A percentile compares a stretch with the other conserved stretches of the same genome.
phyloP scores from a whole-genome alignment of 2,797 vertebrate genomes.

The Gallinago stenura region DNA sequence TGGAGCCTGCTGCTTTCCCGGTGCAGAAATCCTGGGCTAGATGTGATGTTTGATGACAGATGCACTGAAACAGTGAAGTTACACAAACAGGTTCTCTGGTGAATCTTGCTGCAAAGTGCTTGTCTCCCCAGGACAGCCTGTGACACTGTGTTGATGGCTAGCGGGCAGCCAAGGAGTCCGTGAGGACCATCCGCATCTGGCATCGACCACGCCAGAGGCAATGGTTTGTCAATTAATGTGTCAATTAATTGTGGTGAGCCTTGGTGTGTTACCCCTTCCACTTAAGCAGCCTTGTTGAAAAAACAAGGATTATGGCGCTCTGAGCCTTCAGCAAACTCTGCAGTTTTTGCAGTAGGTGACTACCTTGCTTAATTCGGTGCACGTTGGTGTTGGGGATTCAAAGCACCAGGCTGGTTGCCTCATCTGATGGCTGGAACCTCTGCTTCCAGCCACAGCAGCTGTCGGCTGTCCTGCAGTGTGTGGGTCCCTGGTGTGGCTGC shows the following conservation, averaged over 20 bases:
- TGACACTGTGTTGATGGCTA: neutral
- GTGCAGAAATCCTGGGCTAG: neutral
- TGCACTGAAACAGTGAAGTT: neutral
- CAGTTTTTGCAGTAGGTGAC: neutral
- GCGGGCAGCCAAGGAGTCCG: neutral
- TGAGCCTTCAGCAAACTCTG: neutral
- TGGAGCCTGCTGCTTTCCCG: neutral
- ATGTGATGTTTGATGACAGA: neutral
- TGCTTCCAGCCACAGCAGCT: neutral
- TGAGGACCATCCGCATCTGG: neutral
- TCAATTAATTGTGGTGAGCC: neutral
- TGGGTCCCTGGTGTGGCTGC: fast-evolving
- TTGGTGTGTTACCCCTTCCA: neutral
- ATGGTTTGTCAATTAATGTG: neutral
- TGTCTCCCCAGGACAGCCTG: neutral
- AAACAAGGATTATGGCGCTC: neutral
- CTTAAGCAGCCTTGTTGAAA: neutral
- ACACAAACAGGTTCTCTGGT: neutral
- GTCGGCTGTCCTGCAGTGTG: fast-evolving
- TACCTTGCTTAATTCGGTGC: neutral
- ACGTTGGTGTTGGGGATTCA: fast-evolving
- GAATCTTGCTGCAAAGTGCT: neutral
- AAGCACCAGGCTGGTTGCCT: fast-evolving
- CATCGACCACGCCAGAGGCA: neutral
- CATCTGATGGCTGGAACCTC: neutral